Percentiles rank a stretch among this genome's conserved stretches.
Evolutionary conservation across 2,797 vertebrate genomes (phyloP).

Genomic region (Eulemur mongoz): DNA sequence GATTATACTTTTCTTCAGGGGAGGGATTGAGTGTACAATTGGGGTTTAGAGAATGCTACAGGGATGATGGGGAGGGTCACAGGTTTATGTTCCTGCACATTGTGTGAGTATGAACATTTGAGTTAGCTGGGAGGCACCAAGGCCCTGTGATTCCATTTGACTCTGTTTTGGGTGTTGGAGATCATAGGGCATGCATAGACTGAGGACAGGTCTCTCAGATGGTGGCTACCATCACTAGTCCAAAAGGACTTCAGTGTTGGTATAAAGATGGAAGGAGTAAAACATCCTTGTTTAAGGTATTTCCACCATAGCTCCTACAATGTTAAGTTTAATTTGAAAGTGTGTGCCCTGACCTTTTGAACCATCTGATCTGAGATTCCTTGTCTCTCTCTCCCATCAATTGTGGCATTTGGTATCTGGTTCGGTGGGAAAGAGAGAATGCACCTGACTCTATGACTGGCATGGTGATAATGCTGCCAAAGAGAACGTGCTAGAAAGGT

Average conservation of each 20-base stretch:
- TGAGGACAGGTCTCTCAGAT: background rate
- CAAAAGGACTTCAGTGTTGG: background rate
- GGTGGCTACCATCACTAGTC: background rate
- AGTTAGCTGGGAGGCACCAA: background rate
- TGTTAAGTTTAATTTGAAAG: background rate
- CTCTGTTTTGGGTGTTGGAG: background rate
- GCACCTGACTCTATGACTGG: background rate
- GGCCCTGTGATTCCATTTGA: background rate
- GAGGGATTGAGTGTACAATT: background rate
- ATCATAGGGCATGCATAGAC: background rate
- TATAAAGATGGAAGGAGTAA: background rate
- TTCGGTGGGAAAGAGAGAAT: background rate
- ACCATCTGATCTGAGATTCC: background rate
- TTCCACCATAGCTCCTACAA: background rate
- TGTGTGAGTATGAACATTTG: background rate
- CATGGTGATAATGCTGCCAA: background rate
- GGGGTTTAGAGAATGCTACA: background rate
- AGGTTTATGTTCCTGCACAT: background rate
- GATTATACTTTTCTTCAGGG: background rate
- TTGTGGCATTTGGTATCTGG: background rate
- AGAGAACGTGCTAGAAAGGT: background rate
- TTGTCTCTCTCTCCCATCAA: background rate
- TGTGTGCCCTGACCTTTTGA: background rate
- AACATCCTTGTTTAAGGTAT: background rate
- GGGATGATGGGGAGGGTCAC: background rate